Conservation (phyloP, 2,113 vertebrate genomes). For the Sylvietta virens region DNA sequence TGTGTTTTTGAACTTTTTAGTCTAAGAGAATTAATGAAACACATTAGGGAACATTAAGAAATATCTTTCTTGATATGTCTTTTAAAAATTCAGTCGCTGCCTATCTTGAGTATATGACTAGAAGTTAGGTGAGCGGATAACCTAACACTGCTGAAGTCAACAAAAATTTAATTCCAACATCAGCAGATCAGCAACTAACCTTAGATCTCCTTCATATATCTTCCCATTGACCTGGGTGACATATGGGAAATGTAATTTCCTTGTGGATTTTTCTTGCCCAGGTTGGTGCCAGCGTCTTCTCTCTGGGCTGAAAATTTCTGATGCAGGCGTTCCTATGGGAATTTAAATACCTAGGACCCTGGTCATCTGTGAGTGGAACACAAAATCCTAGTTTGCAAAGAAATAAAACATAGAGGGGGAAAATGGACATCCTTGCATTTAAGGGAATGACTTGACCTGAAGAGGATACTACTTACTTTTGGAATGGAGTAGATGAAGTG, state of each 20-base stretch:
- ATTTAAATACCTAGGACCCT: background rate
- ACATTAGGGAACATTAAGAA: background rate
- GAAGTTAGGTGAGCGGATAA: background rate
- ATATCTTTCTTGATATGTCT: background rate
- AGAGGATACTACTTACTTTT: background rate
- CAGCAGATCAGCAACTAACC: background rate
- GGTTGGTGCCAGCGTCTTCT: background rate
- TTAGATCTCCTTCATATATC: background rate
- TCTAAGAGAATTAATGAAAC: background rate
- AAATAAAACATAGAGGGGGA: background rate
- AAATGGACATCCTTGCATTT: background rate
- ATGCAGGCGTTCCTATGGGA: background rate
- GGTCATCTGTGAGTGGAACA: background rate
- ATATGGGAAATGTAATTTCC: background rate
- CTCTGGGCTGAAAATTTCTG: background rate
- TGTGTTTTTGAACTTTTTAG: background rate
- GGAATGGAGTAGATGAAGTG: fast-evolving
- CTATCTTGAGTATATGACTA: background rate
- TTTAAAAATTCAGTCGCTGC: background rate
- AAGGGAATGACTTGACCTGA: background rate
- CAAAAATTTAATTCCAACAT: background rate
- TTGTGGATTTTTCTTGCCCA: background rate
- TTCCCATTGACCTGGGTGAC: background rate
- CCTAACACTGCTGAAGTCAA: background rate
- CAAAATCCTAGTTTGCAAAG: background rate